Evolutionary conservation across 2,113 vertebrate species (phyloP).

Genomic region (sheep (Ovis aries)): ARS-UI_Ramb_v3.0 NC_056055.1:194020001-194020500

Average conservation of each 20-base stretch:
- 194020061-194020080: neutral
- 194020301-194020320: neutral
- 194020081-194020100: neutral
- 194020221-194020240: neutral
- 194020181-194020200: neutral
- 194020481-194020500: neutral
- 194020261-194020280: neutral
- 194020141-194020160: neutral
- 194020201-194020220: neutral
- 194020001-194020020: neutral
- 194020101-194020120: neutral
- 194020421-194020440: neutral
- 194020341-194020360: neutral
- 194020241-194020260: neutral
- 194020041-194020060: neutral
- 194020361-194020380: neutral
- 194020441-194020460: neutral
- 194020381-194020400: neutral
- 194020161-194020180: neutral
- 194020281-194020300: neutral
- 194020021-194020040: neutral
- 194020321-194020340: neutral
- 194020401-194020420: neutral
- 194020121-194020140: neutral
- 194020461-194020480: neutral